Percentiles rank a stretch among this genome's conserved stretches.
Evolutionary conservation across 2,888 invertebrate species (phyloP).

Genomic region (Melanchra persicariae): DNA sequence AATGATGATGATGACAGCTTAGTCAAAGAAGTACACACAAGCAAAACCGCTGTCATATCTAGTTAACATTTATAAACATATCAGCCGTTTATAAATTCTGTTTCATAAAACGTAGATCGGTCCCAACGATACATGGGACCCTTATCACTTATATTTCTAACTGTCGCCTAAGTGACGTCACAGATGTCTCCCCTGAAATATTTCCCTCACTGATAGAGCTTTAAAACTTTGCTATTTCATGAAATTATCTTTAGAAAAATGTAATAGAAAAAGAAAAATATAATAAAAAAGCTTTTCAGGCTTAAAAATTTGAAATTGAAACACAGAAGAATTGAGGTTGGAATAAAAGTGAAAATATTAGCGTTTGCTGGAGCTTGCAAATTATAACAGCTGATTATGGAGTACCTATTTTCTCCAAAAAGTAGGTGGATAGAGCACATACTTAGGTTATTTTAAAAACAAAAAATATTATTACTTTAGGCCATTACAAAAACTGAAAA

Average conservation of each 20-base stretch:
- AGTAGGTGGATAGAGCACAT: too few species aligned
- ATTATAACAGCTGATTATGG: not conserved
- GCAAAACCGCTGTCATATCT: too few species aligned
- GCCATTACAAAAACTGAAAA: too few species aligned
- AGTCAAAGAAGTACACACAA: too few species aligned
- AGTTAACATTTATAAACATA: constrained; percentile 4
- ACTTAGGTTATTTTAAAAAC: too few species aligned
- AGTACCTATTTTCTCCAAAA: not conserved
- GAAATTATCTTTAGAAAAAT: not conserved
- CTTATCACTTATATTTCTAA: constrained; percentile 53
- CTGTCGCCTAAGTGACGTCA: constrained; percentile 51
- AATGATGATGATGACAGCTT: not conserved
- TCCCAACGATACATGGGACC: constrained; percentile 41
- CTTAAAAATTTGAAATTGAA: not conserved
- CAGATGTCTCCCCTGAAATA: constrained; percentile 46
- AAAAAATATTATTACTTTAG: too few species aligned
- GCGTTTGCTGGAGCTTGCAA: not conserved
- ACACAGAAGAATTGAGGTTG: not conserved
- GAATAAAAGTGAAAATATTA: not conserved
- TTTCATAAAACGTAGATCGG: constrained; percentile 60
- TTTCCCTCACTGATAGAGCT: constrained; percentile 37
- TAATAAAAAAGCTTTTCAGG: constrained; percentile 1
- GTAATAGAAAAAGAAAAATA: not conserved
- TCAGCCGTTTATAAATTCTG: constrained; percentile 33
- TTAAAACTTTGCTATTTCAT: constrained; percentile 16